phyloP scores from a whole-genome alignment of 2,113 vertebrate species.

The Rhizomys pruinosus region DNA sequence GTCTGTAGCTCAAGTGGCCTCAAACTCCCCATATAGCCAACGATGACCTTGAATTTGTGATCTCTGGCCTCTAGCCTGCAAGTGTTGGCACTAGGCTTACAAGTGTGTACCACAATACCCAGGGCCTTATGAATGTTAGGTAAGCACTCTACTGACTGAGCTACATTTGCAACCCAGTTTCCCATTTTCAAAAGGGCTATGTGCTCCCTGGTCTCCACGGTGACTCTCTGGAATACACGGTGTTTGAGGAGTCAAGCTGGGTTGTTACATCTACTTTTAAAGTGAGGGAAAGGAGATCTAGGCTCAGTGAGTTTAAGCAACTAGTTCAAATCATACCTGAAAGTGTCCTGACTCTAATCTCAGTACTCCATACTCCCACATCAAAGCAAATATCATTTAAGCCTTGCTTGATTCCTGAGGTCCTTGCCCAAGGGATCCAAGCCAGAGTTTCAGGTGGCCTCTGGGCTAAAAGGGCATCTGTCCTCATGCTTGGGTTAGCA shows the following conservation, averaged over 20 bases:
- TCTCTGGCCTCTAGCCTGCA: background rate
- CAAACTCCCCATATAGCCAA: background rate
- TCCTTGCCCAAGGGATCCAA: background rate
- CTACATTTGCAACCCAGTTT: background rate
- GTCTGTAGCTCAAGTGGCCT: background rate
- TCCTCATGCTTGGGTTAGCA: constrained; percentile 59
- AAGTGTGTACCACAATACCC: background rate
- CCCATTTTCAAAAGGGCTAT: background rate
- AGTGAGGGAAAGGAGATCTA: background rate
- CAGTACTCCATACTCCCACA: background rate
- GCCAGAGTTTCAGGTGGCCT: background rate
- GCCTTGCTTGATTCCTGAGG: background rate
- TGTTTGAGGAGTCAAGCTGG: too few relatives aligned
- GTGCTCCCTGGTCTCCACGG: background rate
- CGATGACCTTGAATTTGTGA: background rate
- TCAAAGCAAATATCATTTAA: background rate
- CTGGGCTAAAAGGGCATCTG: constrained; percentile 23
- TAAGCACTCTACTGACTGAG: background rate
- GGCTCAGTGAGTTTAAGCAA: background rate
- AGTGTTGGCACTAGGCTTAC: background rate
- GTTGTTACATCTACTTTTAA: background rate
- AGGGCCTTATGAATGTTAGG: background rate
- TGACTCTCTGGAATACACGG: background rate
- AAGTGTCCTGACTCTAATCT: background rate
- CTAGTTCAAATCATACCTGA: background rate